Percentiles rank a stretch among this genome's conserved stretches.
phyloP scores from a whole-genome alignment of 2,113 vertebrate genomes.

The Gila orcuttii region DNA sequence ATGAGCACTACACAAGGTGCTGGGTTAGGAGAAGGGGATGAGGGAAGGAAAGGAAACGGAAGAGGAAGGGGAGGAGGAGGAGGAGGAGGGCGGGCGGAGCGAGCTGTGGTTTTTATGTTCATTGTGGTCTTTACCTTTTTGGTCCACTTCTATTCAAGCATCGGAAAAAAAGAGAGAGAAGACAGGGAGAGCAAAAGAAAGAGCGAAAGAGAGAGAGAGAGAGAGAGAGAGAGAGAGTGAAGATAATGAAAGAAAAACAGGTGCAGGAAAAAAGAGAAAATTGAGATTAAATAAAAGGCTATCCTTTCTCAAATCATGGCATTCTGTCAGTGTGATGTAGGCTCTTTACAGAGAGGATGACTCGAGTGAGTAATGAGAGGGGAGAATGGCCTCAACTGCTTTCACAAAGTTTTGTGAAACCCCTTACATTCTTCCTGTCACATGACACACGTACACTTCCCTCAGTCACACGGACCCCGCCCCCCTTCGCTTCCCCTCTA shows the following conservation, averaged over 20 bases:
- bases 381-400: conserved; percentile 73
- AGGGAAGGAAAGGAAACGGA: conserved; percentile 63
- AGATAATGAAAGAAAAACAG: conserved; percentile 86
- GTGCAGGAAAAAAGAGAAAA: conserved; percentile 88
- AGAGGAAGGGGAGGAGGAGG: conserved; percentile 51
- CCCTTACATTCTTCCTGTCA: conserved; percentile 50
- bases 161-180: conserved; percentile 84
- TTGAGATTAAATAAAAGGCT: conserved; percentile 91
- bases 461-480: conserved; percentile 49
- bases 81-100: conserved; percentile 64
- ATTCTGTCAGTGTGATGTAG: conserved; percentile 73
- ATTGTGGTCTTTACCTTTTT: conserved; percentile 97
- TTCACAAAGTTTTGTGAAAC: conserved; percentile 69
- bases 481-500: conserved; percentile 40
- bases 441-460: conserved; percentile 61
- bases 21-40: conserved; percentile 82
- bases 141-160: conserved; percentile 99
- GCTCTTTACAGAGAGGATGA: conserved; percentile 76
- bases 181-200: conserved; percentile 59
- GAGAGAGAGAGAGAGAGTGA: conserved; percentile 72
- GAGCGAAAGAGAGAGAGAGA: conserved; percentile 45
- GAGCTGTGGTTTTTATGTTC: conserved; percentile 86
- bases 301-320: conserved; percentile 75
- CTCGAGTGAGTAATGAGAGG: conserved; percentile 75
- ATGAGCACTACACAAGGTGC: conserved; percentile 90